These are phyloP conservation scores for Propithecus coquereli DNA, from an alignment of 2,113 vertebrate species.

Conservation along the genomic window DNA sequence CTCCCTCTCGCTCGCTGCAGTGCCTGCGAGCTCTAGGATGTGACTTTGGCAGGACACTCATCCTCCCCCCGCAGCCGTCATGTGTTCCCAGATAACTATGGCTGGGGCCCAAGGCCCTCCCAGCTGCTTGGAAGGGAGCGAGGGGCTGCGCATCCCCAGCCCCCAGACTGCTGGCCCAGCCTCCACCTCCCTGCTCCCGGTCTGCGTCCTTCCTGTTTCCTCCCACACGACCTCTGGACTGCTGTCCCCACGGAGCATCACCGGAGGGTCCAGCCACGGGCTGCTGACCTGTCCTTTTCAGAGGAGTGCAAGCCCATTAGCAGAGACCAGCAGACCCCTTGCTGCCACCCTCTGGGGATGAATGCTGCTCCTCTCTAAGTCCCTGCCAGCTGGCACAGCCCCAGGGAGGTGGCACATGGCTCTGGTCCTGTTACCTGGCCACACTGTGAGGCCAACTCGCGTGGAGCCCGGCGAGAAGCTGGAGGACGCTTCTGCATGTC, in stretches of 20 bases:
- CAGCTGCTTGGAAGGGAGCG: not conserved
- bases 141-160: not conserved
- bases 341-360: too few species aligned
- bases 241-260: not conserved
- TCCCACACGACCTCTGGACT: not conserved
- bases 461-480: too few species aligned
- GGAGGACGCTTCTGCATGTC: not conserved
- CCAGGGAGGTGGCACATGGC: too few species aligned
- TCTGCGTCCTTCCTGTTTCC: not conserved
- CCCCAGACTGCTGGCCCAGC: not conserved
- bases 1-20: too few species aligned
- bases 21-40: fast-evolving
- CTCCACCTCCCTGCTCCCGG: not conserved
- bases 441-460: not conserved
- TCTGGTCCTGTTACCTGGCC: not conserved
- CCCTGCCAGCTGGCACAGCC: not conserved
- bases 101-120: not conserved
- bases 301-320: not conserved
- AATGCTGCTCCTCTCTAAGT: not conserved
- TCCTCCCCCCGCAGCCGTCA: too few species aligned
- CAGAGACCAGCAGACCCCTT: not conserved
- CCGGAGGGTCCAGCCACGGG: not conserved
- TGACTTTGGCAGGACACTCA: not conserved
- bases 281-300: not conserved
- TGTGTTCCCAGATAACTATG: fast-evolving